Evolutionary conservation across 2,797 vertebrate genomes (phyloP), one percentile per base, ranked within the genome.

Genomic region (Graptemys geographica): DNA sequence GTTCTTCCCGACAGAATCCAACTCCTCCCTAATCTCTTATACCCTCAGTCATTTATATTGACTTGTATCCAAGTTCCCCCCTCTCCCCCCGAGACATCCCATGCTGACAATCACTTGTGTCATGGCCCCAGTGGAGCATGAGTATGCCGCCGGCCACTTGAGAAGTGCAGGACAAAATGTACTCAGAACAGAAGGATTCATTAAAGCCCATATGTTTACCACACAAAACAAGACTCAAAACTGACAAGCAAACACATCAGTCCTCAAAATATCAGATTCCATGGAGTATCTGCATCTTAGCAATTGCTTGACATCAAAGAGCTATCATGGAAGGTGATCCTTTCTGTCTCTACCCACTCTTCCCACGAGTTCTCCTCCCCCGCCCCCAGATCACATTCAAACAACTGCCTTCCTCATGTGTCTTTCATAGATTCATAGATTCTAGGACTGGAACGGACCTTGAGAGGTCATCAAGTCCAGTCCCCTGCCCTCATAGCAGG

Each of bases 101-200:
- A 37, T 1, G 11, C 27, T 12, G 37, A n/a, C 25, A 6, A 19
- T 57, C 21, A 18, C 5, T 4, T 1, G 52, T 41, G 7, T 31
- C 33, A 21, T 8, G 4, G 8, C 16, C 9, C 44, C 15, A 23
- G 4, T 4, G 33, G 3, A 5, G 9, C 19, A 44, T 2, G 88
- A 47, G 0, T 3, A 2, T 3, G 12, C 10, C 18, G 59, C 10
- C 2, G 2, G 37, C 65, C 53, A 56, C 37, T 49, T 3, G 72
- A 23, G 6, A 56, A 57, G n/a, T 69, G n/a, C 47, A 16, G 47
- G 23, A 53, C 6, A 8, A 23, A 1, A 27, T 23, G n/a, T 21
- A 49, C 0, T 4, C 19, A 69, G 12, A 0, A 28, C 0, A 0
- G 3, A 79, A 31, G 74, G 19, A 27, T 11, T 11, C 0, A 1